phyloP scores from a whole-genome alignment of 2,797 vertebrate species.

The Eulemur coronatus region DNA sequence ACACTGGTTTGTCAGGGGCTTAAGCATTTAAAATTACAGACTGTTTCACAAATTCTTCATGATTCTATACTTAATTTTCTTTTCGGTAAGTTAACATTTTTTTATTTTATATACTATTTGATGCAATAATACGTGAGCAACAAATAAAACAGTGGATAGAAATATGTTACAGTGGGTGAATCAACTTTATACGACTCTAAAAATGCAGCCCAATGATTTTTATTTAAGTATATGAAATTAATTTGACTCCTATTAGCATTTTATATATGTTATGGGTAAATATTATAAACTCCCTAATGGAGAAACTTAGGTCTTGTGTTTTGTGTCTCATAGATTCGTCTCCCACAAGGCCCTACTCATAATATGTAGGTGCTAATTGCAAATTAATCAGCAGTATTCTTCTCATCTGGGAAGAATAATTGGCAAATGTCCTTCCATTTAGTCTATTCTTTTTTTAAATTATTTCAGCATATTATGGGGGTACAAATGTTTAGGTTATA shows the following conservation, averaged over 20 bases:
- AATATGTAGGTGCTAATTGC: not conserved
- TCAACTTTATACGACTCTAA: not conserved
- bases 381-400: not conserved
- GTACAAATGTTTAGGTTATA: no score
- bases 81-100: not conserved
- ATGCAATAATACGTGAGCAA: not conserved
- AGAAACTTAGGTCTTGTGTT: not conserved
- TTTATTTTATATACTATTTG: not conserved
- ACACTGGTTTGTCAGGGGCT: not conserved
- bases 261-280: not conserved
- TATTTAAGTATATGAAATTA: not conserved
- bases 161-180: not conserved
- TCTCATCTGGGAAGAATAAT: not conserved
- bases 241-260: conserved; percentile 23
- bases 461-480: no score
- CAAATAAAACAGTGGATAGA: not conserved
- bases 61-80: conserved; percentile 40
- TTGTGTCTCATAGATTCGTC: not conserved
- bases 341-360: not conserved
- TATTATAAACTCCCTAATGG: not conserved
- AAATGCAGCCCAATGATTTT: not conserved
- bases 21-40: not conserved
- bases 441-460: not conserved
- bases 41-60: conserved; percentile 1
- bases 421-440: not conserved